Percentiles rank a stretch among this genome's conserved stretches.
phyloP scores from a whole-genome alignment of 2,113 vertebrate species.

The Nothobranchius furzeri region DNA sequence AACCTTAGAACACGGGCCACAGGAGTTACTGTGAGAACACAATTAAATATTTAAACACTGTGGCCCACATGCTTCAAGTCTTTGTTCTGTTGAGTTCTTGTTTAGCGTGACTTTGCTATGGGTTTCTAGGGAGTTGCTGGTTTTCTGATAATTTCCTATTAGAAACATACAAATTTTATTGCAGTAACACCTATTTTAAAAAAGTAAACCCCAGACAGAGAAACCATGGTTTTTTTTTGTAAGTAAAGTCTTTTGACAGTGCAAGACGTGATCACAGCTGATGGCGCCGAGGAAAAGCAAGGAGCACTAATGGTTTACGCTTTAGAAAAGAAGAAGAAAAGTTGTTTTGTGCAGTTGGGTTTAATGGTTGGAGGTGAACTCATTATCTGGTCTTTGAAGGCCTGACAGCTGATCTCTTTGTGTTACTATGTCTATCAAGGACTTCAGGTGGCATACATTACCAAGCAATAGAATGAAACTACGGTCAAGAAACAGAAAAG shows the following conservation, averaged over 20 bases:
- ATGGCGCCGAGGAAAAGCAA: neutral
- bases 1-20: slow-evolving; percentile 40
- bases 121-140: slow-evolving; percentile 26
- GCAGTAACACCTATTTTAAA: slow-evolving; percentile 16
- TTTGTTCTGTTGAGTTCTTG: slow-evolving; percentile 24
- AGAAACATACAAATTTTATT: slow-evolving; percentile 44
- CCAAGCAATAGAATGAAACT: slow-evolving; percentile 10
- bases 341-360: slow-evolving; percentile 45
- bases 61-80: slow-evolving; percentile 26
- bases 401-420: slow-evolving; percentile 58
- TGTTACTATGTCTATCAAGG: slow-evolving; percentile 52
- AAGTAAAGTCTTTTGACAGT: neutral
- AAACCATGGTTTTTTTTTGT: slow-evolving; percentile 1
- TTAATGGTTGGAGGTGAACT: slow-evolving; percentile 40
- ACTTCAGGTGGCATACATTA: slow-evolving; percentile 46
- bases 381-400: slow-evolving; percentile 37
- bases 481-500: slow-evolving; percentile 30
- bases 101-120: slow-evolving; percentile 8
- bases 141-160: slow-evolving; percentile 21
- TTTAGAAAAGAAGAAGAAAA: slow-evolving; percentile 17
- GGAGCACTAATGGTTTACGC: neutral
- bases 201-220: neutral
- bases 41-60: slow-evolving; percentile 64
- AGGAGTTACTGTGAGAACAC: slow-evolving; percentile 19
- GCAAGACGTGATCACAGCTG: slow-evolving; percentile 3